Evolutionary conservation across 1,140 invertebrate genomes (phyloP), one percentile per base, ranked within the genome.

Genomic region (Andrena cerasifolii): DNA sequence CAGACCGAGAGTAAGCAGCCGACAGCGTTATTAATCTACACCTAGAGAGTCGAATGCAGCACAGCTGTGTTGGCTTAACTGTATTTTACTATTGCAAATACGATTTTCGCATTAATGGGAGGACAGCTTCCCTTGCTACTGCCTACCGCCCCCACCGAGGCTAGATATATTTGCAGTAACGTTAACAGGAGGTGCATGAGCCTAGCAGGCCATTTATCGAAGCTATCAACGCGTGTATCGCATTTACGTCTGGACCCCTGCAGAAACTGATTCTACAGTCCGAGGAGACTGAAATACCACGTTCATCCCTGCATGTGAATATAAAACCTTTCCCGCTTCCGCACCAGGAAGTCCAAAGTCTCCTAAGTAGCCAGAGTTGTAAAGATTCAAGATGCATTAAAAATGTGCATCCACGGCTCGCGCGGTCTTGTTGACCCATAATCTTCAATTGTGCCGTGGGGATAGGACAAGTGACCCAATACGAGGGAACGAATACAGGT

Each of bases 31-130:
- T 79, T 79, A 79, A 79, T 59, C 62, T 58, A 53, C 45, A 54
- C 51, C n/a, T 40, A 36, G 28, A 36, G 62, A 47, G 76, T 51
- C 45, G 61, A 43, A 49, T 45, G 45, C 54, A 16, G 58, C 72
- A 8, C 54, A 61, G 36, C 53, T 76, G 72, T 61, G 72, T 79
- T 75, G 75, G 47, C 54, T 59, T 58, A 43, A 75, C 72, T 59
- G 72, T 75, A 67, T 79, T 79, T 79, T 79, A 61, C 78, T 79
- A 79, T 79, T 75, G 78, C 62, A 79, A 79, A 79, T 67, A 79
- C 62, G 63, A 66, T 75, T 75, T 51, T 47, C 61, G n/a, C 45
- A 65, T 66, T 66, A 79, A 67, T 51, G 51, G 58, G 1, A n/a
- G 53, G 18, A 36, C 21, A 3, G 24, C 4, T 21, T 18, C n/a